A percentile compares a stretch with the other conserved stretches of the same genome.
Evolutionary conservation across 2,888 invertebrate genomes (phyloP).

Genomic region (Metopia argyrocephala): DNA sequence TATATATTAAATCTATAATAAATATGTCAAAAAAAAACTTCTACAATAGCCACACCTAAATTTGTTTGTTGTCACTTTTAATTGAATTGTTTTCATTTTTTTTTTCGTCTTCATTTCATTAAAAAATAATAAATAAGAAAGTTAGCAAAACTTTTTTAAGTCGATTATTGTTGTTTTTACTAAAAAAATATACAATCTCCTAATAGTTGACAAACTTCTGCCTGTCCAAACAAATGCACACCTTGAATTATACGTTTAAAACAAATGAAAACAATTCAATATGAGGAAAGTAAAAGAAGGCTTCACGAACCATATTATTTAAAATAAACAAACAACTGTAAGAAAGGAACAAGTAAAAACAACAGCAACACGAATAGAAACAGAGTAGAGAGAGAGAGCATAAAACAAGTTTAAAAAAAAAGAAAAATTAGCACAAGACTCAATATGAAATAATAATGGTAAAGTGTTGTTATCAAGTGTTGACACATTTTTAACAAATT

Average conservation of each 20-base stretch:
- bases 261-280: background rate
- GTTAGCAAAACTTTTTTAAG: background rate
- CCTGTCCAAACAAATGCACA: background rate
- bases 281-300: background rate
- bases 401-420: constrained; percentile 14
- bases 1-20: background rate
- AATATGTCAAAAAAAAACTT: no score
- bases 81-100: no score
- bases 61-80: background rate
- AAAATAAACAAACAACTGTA: no score
- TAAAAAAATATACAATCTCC: background rate
- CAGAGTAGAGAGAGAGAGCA: background rate
- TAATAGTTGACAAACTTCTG: background rate
- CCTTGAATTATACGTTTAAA: background rate
- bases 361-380: background rate
- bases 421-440: background rate
- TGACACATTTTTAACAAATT: constrained; percentile 33
- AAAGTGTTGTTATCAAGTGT: constrained; percentile 39
- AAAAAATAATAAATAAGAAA: background rate
- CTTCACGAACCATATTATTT: background rate
- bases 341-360: no score
- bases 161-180: background rate
- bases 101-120: background rate
- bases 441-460: constrained; percentile 21
- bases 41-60: background rate